phyloP scores from a whole-genome alignment of 2,113 vertebrate species.

The Poecile atricapillus region DNA sequence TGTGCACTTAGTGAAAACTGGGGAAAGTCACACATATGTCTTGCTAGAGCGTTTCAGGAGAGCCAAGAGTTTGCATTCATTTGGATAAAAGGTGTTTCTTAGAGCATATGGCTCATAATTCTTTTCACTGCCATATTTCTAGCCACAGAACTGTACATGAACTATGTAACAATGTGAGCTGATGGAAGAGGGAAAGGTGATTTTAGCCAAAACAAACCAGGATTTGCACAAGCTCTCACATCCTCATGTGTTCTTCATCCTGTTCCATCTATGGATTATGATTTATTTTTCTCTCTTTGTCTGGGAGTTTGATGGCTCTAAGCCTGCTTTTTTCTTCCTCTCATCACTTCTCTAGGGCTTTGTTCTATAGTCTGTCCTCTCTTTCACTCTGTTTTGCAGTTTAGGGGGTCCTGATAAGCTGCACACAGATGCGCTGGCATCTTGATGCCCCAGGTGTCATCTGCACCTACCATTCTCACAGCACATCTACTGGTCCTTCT shows the following conservation, averaged over 20 bases:
- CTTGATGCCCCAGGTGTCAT: neutral
- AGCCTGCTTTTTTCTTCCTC: neutral
- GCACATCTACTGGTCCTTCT: neutral
- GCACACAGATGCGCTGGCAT: neutral
- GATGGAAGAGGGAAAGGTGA: neutral
- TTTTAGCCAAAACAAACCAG: neutral
- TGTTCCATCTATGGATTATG: neutral
- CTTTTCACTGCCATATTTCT: neutral
- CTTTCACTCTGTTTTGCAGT: neutral
- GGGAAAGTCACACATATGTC: neutral
- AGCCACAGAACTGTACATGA: neutral
- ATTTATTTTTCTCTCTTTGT: neutral
- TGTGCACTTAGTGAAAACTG: neutral
- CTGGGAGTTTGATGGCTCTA: neutral
- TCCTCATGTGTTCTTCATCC: neutral
- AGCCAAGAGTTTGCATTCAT: neutral
- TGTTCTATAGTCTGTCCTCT: neutral
- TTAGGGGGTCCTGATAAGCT: neutral
- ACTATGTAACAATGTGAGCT: neutral
- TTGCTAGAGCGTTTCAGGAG: neutral
- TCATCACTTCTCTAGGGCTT: neutral
- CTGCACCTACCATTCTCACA: neutral
- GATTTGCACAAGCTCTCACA: neutral
- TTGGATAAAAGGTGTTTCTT: neutral
- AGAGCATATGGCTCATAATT: neutral